Conservation (phyloP, 2,888 invertebrate species). For the Priocnemis perturbator region DNA sequence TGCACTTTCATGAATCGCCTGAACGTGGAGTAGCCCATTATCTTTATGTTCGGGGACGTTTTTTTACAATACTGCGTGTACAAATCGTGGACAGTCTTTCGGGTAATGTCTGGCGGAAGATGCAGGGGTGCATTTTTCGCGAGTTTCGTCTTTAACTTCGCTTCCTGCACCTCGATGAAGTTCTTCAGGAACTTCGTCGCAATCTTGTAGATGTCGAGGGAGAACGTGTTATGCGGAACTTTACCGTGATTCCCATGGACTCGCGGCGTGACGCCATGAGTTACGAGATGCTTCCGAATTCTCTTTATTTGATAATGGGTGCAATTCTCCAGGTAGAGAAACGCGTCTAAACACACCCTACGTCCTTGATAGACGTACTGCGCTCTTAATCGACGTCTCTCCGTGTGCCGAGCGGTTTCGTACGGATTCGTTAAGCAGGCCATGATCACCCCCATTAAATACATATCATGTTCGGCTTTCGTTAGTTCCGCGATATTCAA, state of each 20-base stretch:
- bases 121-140: constrained; percentile 77
- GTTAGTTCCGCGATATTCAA: constrained; percentile 87
- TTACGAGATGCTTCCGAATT: constrained; percentile 86
- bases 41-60: constrained; percentile 82
- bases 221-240: constrained; percentile 88
- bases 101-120: constrained; percentile 78
- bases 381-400: constrained; percentile 83
- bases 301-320: constrained; percentile 87
- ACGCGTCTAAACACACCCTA: constrained; percentile 86
- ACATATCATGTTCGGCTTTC: constrained; percentile 90
- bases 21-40: constrained; percentile 89
- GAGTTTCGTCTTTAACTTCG: constrained; percentile 76
- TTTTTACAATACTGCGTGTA: constrained; percentile 85
- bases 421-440: constrained; percentile 85
- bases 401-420: constrained; percentile 84
- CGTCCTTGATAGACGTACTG: constrained; percentile 88
- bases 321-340: constrained; percentile 87
- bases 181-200: constrained; percentile 86
- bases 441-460: constrained; percentile 90
- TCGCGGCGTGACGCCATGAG: constrained; percentile 86
- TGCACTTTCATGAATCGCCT: constrained; percentile 89
- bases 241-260: constrained; percentile 89
- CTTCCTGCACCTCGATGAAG: constrained; percentile 82
- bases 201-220: constrained; percentile 86
- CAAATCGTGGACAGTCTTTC: constrained; percentile 85